A percentile compares a stretch with the other conserved stretches of the same genome.
These are phyloP conservation scores for Drosophila auraria DNA, from an alignment of 1,140 invertebrate genomes.

Conservation along the genomic window DNA sequence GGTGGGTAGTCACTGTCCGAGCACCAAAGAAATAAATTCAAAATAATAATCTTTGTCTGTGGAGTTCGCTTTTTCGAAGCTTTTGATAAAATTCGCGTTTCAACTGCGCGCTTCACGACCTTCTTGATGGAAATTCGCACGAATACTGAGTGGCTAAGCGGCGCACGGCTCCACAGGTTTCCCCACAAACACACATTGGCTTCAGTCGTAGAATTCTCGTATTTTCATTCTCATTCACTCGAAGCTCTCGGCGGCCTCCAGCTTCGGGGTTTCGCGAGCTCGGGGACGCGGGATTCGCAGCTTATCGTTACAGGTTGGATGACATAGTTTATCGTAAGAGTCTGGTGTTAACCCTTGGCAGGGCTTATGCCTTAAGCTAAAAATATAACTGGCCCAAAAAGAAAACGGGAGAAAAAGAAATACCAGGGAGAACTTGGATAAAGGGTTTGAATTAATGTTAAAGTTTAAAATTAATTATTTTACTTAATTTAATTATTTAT, in stretches of 20 bases:
- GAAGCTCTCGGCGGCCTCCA: background rate
- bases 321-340: conserved; percentile 9
- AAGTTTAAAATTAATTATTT: too few relatives aligned
- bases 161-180: conserved; percentile 7
- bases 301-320: background rate
- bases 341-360: conserved; percentile 1
- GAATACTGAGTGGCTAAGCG: conserved; percentile 56
- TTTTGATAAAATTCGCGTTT: background rate
- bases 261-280: background rate
- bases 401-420: too few relatives aligned
- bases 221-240: conserved; percentile 18
- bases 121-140: conserved; percentile 62
- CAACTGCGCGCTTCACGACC: conserved; percentile 39
- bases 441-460: too few relatives aligned
- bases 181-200: background rate
- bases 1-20: background rate
- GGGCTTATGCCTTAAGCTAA: background rate
- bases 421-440: too few relatives aligned
- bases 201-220: conserved; percentile 5
- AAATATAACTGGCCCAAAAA: too few relatives aligned
- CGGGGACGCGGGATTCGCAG: background rate
- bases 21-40: conserved; percentile 14
- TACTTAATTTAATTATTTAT: too few relatives aligned
- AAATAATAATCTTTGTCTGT: background rate
- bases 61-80: conserved; percentile 5